A percentile compares a stretch with the other conserved stretches of the same genome.
phyloP scores from a whole-genome alignment of 2,797 vertebrate genomes.

The Heliangelus exortis region DNA sequence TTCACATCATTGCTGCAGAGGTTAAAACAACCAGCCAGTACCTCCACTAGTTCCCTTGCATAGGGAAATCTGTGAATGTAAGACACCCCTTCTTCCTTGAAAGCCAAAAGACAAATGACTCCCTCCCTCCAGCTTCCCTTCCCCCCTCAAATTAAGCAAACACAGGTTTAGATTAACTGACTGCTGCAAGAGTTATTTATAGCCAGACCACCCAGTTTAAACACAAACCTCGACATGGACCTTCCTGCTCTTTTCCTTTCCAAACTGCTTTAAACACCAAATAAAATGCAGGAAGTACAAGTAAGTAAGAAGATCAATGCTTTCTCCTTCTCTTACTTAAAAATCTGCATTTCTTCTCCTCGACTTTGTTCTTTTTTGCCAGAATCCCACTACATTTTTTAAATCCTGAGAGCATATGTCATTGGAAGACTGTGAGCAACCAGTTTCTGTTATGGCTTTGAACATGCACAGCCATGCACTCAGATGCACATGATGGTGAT shows the following conservation, averaged over 20 bases:
- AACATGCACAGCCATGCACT: not conserved
- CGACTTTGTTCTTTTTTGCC: not conserved
- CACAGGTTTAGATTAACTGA: not conserved
- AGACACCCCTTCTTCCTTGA: not conserved
- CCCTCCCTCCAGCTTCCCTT: too few species aligned
- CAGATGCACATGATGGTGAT: not conserved
- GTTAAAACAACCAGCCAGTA: not conserved
- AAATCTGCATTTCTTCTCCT: not conserved
- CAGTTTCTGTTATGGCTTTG: not conserved
- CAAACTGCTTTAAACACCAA: not conserved
- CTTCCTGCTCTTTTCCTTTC: not conserved
- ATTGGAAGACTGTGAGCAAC: not conserved
- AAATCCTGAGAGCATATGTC: not conserved
- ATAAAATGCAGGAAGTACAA: not conserved
- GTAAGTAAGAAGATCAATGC: not conserved
- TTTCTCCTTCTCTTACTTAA: not conserved
- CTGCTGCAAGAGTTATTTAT: not conserved
- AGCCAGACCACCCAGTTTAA: not conserved
- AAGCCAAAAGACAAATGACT: not conserved
- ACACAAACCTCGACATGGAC: not conserved
- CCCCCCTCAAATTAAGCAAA: not conserved
- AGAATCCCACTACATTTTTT: not conserved
- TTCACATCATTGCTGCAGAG: not conserved
- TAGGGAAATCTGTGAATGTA: not conserved
- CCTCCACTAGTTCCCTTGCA: not conserved